phyloP scores from a whole-genome alignment of 2,888 invertebrate species.

The Megalurothrips usitatus region DNA sequence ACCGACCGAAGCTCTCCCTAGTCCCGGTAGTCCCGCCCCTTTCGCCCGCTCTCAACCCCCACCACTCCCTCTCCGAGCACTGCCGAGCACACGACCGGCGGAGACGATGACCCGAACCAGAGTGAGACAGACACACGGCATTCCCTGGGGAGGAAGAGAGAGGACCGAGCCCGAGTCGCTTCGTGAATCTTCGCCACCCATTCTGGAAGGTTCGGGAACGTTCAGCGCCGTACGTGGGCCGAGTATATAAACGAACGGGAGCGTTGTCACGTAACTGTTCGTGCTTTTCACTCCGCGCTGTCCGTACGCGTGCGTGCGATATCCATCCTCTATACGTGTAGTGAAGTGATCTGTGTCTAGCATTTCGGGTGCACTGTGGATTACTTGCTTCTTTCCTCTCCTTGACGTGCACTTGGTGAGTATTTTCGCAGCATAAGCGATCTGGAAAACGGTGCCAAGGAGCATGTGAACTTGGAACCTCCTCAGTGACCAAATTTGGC shows the following conservation, averaged over 20 bases:
- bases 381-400: background rate
- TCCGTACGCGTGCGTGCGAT: background rate
- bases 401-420: background rate
- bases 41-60: background rate
- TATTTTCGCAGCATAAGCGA: background rate
- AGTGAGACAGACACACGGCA: background rate
- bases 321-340: background rate
- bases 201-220: conserved; percentile 13
- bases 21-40: background rate
- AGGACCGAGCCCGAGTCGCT: background rate
- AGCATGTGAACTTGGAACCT: background rate
- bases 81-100: background rate
- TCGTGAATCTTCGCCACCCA: background rate
- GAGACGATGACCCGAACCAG: conserved; percentile 1
- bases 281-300: background rate
- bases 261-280: conserved; percentile 16
- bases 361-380: background rate
- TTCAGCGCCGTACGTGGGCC: conserved; percentile 12
- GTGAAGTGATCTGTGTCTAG: background rate
- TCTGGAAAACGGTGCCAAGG: background rate
- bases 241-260: conserved; percentile 13
- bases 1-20: background rate
- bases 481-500: conserved; percentile 16
- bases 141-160: background rate
- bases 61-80: background rate